phyloP scores from a whole-genome alignment of 2,888 invertebrate species.

The Xanthorhoe designata region DNA sequence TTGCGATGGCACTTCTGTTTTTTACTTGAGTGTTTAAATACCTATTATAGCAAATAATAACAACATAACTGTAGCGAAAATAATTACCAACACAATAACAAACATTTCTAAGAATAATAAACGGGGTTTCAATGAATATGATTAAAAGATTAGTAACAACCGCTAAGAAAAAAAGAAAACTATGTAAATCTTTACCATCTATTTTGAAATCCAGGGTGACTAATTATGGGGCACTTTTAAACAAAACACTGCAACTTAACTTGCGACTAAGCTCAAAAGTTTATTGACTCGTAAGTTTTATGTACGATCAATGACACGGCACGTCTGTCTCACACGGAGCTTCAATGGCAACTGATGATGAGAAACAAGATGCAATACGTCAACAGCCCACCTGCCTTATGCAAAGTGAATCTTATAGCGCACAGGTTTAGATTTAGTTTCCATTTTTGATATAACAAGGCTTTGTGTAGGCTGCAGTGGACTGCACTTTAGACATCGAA shows the following conservation, averaged over 20 bases:
- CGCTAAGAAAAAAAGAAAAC: not conserved
- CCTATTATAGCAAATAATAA: not conserved
- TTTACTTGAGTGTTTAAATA: no score
- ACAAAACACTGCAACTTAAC: conserved; percentile 51
- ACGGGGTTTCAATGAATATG: conserved; percentile 1
- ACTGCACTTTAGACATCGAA: conserved; percentile 43
- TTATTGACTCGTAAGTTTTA: conserved; percentile 60
- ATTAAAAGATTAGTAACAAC: conserved; percentile 4
- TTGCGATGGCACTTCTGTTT: not conserved
- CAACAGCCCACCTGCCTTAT: conserved; percentile 50
- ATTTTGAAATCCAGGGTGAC: conserved; percentile 75
- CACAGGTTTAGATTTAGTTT: conserved; percentile 36
- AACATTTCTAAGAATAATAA: conserved; percentile 4
- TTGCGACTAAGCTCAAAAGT: conserved; percentile 57
- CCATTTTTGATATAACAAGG: conserved; percentile 19
- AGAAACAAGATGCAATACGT: conserved; percentile 57
- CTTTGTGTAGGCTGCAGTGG: conserved; percentile 39
- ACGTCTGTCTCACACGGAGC: conserved; percentile 56
- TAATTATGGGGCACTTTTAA: conserved; percentile 43
- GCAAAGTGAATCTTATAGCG: conserved; percentile 57
- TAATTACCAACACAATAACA: not conserved
- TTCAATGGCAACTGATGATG: conserved; percentile 66
- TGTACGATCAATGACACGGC: conserved; percentile 27
- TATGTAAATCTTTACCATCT: conserved; percentile 60
- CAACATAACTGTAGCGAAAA: not conserved